phyloP scores from a whole-genome alignment of 2,113 vertebrate species.

The Platysternon megacephalum region DNA sequence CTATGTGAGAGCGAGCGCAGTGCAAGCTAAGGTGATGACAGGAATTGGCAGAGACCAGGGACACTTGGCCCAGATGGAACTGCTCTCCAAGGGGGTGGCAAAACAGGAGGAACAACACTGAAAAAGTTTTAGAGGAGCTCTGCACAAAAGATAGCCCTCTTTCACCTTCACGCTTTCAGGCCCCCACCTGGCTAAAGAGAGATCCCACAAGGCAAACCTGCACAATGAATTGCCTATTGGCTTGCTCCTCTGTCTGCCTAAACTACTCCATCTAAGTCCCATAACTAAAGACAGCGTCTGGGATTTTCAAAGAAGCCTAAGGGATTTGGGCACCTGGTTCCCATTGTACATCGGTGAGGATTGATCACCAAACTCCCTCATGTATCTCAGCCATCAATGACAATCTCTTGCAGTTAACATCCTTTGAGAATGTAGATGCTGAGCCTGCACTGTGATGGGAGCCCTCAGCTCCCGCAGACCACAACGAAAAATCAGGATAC shows the following conservation, averaged over 20 bases:
- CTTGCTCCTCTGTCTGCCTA: not conserved
- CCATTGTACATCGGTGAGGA: not conserved
- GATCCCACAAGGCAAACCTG: rapidly evolving
- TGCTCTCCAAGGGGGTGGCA: not conserved
- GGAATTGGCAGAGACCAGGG: not conserved
- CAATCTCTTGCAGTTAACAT: no score
- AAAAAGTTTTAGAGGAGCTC: not conserved
- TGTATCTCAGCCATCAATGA: no score
- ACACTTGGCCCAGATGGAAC: not conserved
- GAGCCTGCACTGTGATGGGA: no score
- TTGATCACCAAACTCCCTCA: not conserved
- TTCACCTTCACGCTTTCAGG: not conserved
- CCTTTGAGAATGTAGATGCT: no score
- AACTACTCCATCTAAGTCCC: rapidly evolving
- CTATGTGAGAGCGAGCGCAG: not conserved
- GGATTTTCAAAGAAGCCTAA: no score
- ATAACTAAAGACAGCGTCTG: rapidly evolving
- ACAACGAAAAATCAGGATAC: no score
- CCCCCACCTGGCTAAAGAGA: not conserved
- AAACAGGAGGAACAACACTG: not conserved
- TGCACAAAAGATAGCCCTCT: not conserved
- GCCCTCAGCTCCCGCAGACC: no score
- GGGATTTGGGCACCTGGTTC: not conserved
- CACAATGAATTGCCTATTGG: not conserved
- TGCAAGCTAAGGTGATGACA: not conserved